These are phyloP conservation scores for Drosophila sp. DNA, from an alignment of 1,140 invertebrate genomes.

Conservation along the genomic window DNA sequence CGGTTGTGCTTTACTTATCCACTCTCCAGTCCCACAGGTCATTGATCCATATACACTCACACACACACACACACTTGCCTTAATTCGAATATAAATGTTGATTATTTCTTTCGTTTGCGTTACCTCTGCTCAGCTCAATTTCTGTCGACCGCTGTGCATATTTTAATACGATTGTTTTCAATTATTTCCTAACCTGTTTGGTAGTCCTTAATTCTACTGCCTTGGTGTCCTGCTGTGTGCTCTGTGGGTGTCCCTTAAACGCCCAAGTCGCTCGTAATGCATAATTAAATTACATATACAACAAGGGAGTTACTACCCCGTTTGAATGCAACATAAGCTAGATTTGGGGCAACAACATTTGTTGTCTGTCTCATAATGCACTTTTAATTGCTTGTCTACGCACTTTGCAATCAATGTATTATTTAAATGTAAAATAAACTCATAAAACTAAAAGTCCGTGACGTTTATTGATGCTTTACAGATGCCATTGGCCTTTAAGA, in stretches of 20 bases:
- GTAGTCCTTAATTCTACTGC: neutral
- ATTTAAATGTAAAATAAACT: slow-evolving; percentile 15
- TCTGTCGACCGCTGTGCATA: slow-evolving; percentile 40
- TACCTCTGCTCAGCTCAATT: slow-evolving; percentile 31
- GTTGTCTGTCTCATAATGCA: slow-evolving; percentile 56
- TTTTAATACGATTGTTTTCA: slow-evolving; percentile 72
- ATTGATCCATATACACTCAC: slow-evolving; percentile 17
- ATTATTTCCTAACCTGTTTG: slow-evolving; percentile 63
- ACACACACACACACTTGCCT: slow-evolving; percentile 8
- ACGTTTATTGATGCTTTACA: slow-evolving; percentile 36
- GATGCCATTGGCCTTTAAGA: slow-evolving; percentile 19
- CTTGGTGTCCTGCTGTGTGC: slow-evolving; percentile 10
- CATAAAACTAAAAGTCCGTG: slow-evolving; percentile 30
- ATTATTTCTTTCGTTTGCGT: slow-evolving; percentile 36
- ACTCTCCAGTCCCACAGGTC: slow-evolving; percentile 27
- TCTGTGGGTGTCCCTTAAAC: slow-evolving; percentile 36
- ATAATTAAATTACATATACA: slow-evolving; percentile 62
- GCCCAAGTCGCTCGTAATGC: slow-evolving; percentile 52
- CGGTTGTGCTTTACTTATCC: slow-evolving; percentile 4
- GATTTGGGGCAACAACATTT: slow-evolving; percentile 41
- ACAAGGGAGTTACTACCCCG: slow-evolving; percentile 62
- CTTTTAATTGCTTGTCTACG: slow-evolving; percentile 66
- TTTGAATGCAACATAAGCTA: slow-evolving; percentile 39
- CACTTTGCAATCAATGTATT: slow-evolving; percentile 15
- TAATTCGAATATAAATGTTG: slow-evolving; percentile 40